Base-by-base conservation (phyloP, 2,888 invertebrate species). In the Osedax fenrisi region DNA sequence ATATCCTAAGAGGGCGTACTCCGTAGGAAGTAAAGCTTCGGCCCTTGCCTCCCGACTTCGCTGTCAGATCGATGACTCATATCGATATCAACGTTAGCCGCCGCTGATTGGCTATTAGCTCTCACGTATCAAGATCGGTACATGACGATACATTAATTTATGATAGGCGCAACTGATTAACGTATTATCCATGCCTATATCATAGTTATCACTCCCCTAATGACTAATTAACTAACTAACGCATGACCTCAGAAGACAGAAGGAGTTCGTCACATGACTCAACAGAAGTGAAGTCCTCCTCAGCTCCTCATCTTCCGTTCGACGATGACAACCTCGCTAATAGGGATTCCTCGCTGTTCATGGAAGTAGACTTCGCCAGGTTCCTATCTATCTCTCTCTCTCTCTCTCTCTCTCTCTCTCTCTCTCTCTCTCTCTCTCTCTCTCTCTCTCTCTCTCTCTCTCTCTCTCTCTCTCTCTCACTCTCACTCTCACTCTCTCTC, bases 21-120 rank as follows among this genome's bases (percentile, higher is more conserved):
- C 92, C 26, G 90, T 92, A 78, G 92, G 92, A 24, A 92, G 91
- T 74, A 88, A 90, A 78, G 90, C 90, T 0, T 76, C 77, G 2
- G 24, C 72, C 17, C 41, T 41, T 17, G 41, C 41, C 5, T 5
- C 41, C 41, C 5, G 41, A 41, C 17, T 41, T 10, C 41, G 41
- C 41, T 10, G 17, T 17, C 41, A 41, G 17, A 41, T 41, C 17
- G 41, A 41, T 41, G 41, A 41, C 41, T 10, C 41, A 10, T 17
- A 41, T 41, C 5, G 17, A 41, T 41, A n/a, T n/a, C n/a, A n/a
- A n/a, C n/a, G n/a, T n/a, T n/a, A n/a, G n/a, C n/a, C n/a, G n/a
- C n/a, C n/a, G n/a, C n/a, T n/a, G n/a, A n/a, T n/a, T n/a, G n/a
- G n/a, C n/a, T n/a, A n/a, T n/a, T n/a, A n/a, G n/a, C n/a, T n/a